Evolutionary conservation across 2,797 vertebrate genomes (phyloP), one percentile per base, ranked within the genome.

Genomic region (Aldrovandia affinis): DNA sequence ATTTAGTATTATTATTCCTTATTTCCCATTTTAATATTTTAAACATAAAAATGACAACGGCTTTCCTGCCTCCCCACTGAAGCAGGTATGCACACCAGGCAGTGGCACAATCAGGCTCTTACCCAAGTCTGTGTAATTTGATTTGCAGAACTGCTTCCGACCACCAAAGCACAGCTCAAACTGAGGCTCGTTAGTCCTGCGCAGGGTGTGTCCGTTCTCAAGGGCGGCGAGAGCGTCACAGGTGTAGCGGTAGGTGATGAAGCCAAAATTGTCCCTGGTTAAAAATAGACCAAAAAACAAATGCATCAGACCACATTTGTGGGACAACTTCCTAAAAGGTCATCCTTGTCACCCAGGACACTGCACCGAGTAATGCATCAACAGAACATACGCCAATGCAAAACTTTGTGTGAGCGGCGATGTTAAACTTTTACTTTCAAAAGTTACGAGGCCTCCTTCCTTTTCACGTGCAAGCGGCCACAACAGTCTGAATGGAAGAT

Each of bases 91-190:
- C 22, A 22, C 7, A 47, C 73, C 39, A 47, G 42, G 42, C 73
- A 77, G n/a, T 42, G 7, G 25, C 89, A 89, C 86, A 90, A 89
- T 80, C 89, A 88, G 91, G 90, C 86, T 93, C 97, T 93, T 95
- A 99, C 98, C 98, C 95, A 99, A 96, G 96, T 99, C 98, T 96
- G 98, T 97, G 96, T 99, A 99, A 97, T 97, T 97, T 83, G 96
- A 97, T 96, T 98, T 98, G 96, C 95, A 96, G 96, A 97, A 95
- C 92, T 98, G 97, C 96, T 97, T 98, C 94, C 96, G 96, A 96
- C 97, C 97, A 92, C 97, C 98, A 89, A 98, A 98, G 97, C 97
- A 98, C 92, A 99, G 95, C 95, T 99, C 97, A 87, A 99, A 99
- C 94, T 97, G 96, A 87, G 97, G 97, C 91, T 99, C 98, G 47